A percentile compares a stretch with the other conserved stretches of the same genome.
Conservation (phyloP, 1,140 invertebrate genomes). For the Panulirus ornatus region DNA sequence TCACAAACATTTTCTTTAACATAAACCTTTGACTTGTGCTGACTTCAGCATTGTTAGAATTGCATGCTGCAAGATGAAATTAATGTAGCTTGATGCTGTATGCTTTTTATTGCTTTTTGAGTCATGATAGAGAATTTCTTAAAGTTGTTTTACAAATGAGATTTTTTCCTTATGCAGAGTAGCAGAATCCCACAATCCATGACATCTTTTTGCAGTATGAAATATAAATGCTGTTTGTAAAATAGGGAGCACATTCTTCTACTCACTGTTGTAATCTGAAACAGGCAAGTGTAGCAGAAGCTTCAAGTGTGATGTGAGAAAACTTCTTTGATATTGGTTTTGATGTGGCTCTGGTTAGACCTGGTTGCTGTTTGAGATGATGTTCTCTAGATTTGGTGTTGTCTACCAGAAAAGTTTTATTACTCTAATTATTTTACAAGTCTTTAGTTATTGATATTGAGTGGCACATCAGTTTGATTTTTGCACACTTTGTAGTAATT, state of each 20-base stretch:
- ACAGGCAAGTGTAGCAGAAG: no score
- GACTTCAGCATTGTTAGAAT: background rate
- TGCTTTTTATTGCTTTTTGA: background rate
- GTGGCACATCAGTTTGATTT: background rate
- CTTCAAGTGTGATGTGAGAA: no score
- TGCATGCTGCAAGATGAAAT: background rate
- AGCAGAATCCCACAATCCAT: background rate
- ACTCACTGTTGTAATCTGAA: background rate
- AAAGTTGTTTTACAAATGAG: background rate
- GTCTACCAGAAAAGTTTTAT: background rate
- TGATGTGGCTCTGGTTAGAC: no score
- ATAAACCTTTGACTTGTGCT: background rate
- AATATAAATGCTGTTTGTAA: background rate
- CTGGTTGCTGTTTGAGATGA: no score
- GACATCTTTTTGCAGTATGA: background rate
- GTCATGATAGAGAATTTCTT: background rate
- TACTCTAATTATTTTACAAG: background rate
- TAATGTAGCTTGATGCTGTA: background rate
- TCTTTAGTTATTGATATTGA: background rate
- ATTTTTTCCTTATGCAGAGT: background rate
- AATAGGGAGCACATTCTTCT: background rate
- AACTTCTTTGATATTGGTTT: no score
- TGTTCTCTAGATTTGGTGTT: no score
- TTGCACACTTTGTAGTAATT: no score
- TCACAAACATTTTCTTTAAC: background rate